Evolutionary conservation across 2,113 vertebrate species (phyloP).

Genomic region (Morone chrysops): DNA sequence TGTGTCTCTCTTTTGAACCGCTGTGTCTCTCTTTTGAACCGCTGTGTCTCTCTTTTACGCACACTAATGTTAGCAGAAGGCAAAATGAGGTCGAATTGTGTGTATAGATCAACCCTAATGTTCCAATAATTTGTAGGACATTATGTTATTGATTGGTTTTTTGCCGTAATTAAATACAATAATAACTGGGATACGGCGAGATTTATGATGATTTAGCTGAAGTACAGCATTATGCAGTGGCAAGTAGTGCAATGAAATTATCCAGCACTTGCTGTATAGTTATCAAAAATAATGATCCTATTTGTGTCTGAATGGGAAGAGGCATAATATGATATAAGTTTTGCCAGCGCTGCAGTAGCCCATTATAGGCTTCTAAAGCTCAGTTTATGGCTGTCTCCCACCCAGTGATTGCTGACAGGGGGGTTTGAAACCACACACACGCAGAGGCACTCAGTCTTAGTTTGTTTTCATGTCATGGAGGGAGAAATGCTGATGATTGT

Average conservation of each 20-base stretch:
- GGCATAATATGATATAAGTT: conserved; percentile 75
- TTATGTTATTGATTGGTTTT: conserved; percentile 63
- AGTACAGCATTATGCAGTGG: conserved; percentile 61
- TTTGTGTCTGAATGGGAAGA: conserved; percentile 73
- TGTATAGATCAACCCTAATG: conserved; percentile 59
- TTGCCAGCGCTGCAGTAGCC: conserved; percentile 70
- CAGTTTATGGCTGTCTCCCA: conserved; percentile 76
- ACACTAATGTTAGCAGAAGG: conserved; percentile 1
- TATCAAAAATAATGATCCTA: conserved; percentile 81
- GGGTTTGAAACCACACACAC: conserved; percentile 63
- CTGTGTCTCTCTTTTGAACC: conserved; percentile 8
- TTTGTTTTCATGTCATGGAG: conserved; percentile 79
- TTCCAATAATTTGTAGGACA: conserved; percentile 52
- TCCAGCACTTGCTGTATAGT: conserved; percentile 62
- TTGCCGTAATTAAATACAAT: conserved; percentile 70
- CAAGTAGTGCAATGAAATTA: conserved; percentile 72
- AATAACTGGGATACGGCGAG: conserved; percentile 25
- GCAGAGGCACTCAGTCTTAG: conserved; percentile 70
- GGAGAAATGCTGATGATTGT: conserved; percentile 78
- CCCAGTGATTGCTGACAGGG: conserved; percentile 76
- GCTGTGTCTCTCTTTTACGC: conserved; percentile 9
- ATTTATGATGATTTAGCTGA: conserved; percentile 67
- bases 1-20: conserved; percentile 4
- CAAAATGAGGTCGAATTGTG: conserved; percentile 13
- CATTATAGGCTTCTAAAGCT: conserved; percentile 74